Evolutionary conservation across 2,888 invertebrate species (phyloP).

Genomic region (Pheosia tremula): DNA sequence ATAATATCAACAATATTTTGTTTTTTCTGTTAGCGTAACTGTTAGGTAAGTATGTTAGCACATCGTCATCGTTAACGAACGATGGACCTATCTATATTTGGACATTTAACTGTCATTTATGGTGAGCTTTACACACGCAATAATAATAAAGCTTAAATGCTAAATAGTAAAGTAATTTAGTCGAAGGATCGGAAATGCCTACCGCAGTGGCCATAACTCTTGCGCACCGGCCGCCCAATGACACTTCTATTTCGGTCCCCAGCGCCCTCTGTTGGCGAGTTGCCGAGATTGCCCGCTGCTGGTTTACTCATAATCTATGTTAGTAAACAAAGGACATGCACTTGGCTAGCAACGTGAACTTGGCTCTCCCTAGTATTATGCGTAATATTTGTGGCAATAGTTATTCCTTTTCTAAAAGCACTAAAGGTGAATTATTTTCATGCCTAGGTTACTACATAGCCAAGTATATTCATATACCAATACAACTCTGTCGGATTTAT

Average conservation of each 20-base stretch:
- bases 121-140: neutral
- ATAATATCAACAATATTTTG: too few relatives aligned
- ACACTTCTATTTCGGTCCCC: constrained; percentile 71
- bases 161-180: constrained; percentile 32
- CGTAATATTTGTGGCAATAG: neutral
- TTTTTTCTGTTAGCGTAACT: too few relatives aligned
- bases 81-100: too few relatives aligned
- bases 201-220: constrained; percentile 63
- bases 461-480: too few relatives aligned
- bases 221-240: constrained; percentile 52
- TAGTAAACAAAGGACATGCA: constrained; percentile 70
- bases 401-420: neutral
- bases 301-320: constrained; percentile 79
- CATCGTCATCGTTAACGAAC: too few relatives aligned
- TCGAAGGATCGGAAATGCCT: constrained; percentile 77
- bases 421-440: too few relatives aligned
- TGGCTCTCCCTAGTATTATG: constrained; percentile 7
- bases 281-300: constrained; percentile 67
- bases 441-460: too few relatives aligned
- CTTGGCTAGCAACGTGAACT: constrained; percentile 26
- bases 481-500: too few relatives aligned
- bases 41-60: too few relatives aligned
- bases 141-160: constrained; percentile 11
- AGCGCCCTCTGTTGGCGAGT: constrained; percentile 81
- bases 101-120: neutral